A percentile compares a stretch with the other conserved stretches of the same genome.
Evolutionary conservation across 1,140 invertebrate species (phyloP).

Genomic region (Macrobrachium nipponense): DNA sequence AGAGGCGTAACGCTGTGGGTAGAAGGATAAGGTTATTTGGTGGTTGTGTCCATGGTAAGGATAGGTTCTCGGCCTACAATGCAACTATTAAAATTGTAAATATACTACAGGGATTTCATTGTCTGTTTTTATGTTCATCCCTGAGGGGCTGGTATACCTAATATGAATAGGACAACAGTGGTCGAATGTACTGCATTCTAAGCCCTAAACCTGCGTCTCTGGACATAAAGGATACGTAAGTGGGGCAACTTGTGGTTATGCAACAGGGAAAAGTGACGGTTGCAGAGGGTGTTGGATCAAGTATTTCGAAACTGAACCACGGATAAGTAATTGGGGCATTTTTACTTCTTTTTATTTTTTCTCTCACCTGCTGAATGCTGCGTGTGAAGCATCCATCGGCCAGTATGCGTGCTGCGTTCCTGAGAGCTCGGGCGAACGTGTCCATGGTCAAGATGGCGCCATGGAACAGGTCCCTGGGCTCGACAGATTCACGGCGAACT

Average conservation of each 20-base stretch:
- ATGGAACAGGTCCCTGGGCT: constrained; percentile 59
- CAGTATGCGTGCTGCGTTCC: constrained; percentile 47
- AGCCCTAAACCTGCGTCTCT: too few relatives aligned
- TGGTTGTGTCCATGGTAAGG: not conserved
- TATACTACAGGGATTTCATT: too few relatives aligned
- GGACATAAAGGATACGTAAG: too few relatives aligned
- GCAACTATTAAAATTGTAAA: too few relatives aligned
- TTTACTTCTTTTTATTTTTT: too few relatives aligned
- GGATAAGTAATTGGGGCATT: not conserved
- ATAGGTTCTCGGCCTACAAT: not conserved
- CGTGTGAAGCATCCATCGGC: constrained; percentile 58
- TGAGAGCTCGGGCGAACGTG: constrained; percentile 61
- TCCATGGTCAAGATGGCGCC: constrained; percentile 62
- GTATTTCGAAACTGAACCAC: not conserved
- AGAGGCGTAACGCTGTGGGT: constrained; percentile 71
- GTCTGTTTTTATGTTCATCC: too few relatives aligned
- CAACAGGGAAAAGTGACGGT: not conserved
- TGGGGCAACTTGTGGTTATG: too few relatives aligned
- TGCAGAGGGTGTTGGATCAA: not conserved
- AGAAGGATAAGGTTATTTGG: not conserved
- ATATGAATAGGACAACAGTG: too few relatives aligned
- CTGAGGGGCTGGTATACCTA: too few relatives aligned
- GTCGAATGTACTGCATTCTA: too few relatives aligned
- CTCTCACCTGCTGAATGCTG: constrained; percentile 55
- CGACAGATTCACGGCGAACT: constrained; percentile 53